Evolutionary conservation across 2,113 vertebrate species (phyloP).

Genomic region (Otus sunia): DNA sequence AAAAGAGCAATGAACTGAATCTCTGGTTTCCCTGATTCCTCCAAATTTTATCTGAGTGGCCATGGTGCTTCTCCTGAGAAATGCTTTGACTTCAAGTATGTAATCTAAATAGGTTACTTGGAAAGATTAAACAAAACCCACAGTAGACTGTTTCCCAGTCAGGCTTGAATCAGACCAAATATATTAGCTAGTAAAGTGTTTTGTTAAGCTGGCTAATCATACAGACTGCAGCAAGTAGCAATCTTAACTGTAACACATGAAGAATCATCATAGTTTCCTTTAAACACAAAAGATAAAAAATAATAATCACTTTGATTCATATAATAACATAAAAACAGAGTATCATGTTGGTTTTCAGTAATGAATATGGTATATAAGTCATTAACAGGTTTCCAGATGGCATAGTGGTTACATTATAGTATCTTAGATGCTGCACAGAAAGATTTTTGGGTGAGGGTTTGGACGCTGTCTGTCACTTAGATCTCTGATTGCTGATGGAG

Average conservation of each 20-base stretch:
- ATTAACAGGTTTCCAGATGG: neutral
- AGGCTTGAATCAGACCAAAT: neutral
- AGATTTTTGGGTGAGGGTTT: fast-evolving
- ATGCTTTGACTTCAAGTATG: neutral
- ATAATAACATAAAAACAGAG: neutral
- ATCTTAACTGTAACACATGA: neutral
- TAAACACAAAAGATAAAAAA: neutral
- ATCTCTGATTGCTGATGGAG: neutral
- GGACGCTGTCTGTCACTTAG: neutral
- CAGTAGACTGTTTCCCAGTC: neutral
- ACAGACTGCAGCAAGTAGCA: neutral
- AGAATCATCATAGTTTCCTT: neutral
- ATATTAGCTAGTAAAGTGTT: neutral
- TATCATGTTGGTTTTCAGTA: neutral
- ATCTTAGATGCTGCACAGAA: fast-evolving
- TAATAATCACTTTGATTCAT: neutral
- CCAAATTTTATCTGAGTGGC: neutral
- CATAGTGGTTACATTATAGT: neutral
- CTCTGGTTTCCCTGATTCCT: neutral
- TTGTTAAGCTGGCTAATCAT: neutral
- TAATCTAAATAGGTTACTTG: neutral
- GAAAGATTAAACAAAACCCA: neutral
- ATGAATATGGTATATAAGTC: neutral
- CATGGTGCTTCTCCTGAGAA: neutral
- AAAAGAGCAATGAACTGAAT: neutral